These are phyloP conservation scores for Mamestra configurata DNA, from an alignment of 1,140 invertebrate species.

Conservation along the genomic window DNA sequence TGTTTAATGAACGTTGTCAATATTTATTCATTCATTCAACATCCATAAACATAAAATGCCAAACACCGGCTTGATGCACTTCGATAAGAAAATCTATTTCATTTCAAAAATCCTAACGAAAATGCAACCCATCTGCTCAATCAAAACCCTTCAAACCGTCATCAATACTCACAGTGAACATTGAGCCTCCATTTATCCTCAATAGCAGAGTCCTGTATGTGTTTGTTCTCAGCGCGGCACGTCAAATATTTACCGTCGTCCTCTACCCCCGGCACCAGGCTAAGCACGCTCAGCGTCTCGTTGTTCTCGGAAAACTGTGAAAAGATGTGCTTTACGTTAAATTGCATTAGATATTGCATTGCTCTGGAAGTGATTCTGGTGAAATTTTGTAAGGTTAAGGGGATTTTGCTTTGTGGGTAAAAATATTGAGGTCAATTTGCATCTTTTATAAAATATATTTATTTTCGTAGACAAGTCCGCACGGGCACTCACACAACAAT, in stretches of 20 bases:
- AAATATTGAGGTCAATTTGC: not conserved
- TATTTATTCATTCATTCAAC: too few species aligned
- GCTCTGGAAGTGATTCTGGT: constrained; percentile 31
- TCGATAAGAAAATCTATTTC: too few species aligned
- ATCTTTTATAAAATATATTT: not conserved
- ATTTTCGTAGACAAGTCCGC: too few species aligned
- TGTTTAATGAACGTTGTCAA: too few species aligned
- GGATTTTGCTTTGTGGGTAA: not conserved
- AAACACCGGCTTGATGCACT: too few species aligned
- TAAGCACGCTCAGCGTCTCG: constrained; percentile 94
- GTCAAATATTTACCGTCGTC: constrained; percentile 96
- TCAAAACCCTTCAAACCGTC: constrained; percentile 1
- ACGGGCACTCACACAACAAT: too few species aligned
- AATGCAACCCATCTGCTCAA: not conserved
- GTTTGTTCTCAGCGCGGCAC: constrained; percentile 95
- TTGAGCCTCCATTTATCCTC: constrained; percentile 94
- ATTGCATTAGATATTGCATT: constrained; percentile 45
- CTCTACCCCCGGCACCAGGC: constrained; percentile 93
- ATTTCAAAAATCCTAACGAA: not conserved
- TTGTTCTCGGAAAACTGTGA: constrained; percentile 94
- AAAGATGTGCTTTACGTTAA: constrained; percentile 52
- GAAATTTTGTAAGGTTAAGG: not conserved
- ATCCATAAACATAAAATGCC: too few species aligned
- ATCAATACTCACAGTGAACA: constrained; percentile 91
- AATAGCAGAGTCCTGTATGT: constrained; percentile 93